Base-by-base conservation (phyloP, 2,113 vertebrate species). In the Maccullochella peelii region DNA sequence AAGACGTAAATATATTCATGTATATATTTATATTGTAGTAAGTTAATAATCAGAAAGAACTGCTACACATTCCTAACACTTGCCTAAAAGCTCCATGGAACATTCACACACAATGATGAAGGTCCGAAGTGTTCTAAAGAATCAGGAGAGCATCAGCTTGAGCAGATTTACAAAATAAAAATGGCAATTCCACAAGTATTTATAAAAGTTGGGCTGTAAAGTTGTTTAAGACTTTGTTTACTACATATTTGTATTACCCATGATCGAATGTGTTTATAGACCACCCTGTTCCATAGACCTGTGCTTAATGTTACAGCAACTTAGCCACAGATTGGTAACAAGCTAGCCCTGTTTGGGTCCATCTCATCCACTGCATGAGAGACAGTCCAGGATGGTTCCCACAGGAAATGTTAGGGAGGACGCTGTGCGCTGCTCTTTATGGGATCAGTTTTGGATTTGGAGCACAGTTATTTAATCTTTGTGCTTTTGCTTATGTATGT, bases 61-160 rank as follows among this genome's bases (percentile, higher is more conserved):
- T 47, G 27, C 15, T 52, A 77, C 76, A 82, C 78, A 84, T 88
- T 79, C 72, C 55, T 27, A 61, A 86, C 59, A 77, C 33, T 82
- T 68, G 80, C n/a, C 69, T 42, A 55, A 66, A 70, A 82, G 15
- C 54, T 71, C 23, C 54, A 42, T 59, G 68, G 25, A 83, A 85
- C 86, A 83, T 73, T 91, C 42, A 57, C 42, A 57, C 20, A 83
- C 77, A 72, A 16, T 18, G 40, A 57, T 54, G 25, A 74, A 10
- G 16, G 8, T 77, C 61, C 59, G 15, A 71, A 4, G 27, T 27
- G 49, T 79, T 79, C 25, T 36, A 74, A 27, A 49, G 27, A 58
- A 55, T 42, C 42, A 30, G n/a, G 33, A 67, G 25, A 36, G 15
- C 25, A 59, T 40, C 50, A 65, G 38, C 50, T 52, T 40, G 20